phyloP scores from a whole-genome alignment of 2,113 vertebrate species.

The Acanthochromis polyacanthus region DNA sequence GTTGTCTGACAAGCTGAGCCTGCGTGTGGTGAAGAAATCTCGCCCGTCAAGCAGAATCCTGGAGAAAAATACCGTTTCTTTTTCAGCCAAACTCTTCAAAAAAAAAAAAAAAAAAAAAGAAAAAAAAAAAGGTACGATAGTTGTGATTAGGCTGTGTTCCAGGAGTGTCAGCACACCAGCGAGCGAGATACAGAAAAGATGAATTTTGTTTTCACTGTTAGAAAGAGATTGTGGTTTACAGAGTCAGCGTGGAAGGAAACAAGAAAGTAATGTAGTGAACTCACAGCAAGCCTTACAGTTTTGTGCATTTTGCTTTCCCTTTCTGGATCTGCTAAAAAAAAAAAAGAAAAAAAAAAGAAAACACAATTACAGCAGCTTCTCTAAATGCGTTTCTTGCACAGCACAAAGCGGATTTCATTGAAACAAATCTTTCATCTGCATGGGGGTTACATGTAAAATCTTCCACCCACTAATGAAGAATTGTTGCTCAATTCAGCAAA shows the following conservation, averaged over 20 bases:
- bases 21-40: background rate
- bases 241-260: background rate
- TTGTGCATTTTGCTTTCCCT: background rate
- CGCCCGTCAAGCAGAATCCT: background rate
- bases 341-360: slow-evolving; percentile 28
- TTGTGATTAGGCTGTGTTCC: slow-evolving; percentile 22
- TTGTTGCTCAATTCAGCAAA: slow-evolving; percentile 38
- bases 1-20: slow-evolving; percentile 47
- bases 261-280: background rate
- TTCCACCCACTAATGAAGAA: slow-evolving; percentile 12
- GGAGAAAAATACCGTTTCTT: slow-evolving; percentile 17
- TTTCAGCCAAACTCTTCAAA: background rate
- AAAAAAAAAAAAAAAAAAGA: slow-evolving; percentile 12
- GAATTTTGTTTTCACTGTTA: slow-evolving; percentile 1
- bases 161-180: background rate
- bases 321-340: slow-evolving; percentile 13
- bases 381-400: background rate
- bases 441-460: background rate
- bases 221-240: background rate
- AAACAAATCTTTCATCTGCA: slow-evolving; percentile 52
- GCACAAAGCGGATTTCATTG: slow-evolving; percentile 33
- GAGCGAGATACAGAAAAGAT: background rate
- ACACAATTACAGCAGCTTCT: slow-evolving; percentile 40
- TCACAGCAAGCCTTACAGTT: background rate
- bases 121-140: slow-evolving; percentile 7